Base-by-base conservation (phyloP, 2,797 vertebrate species). In the Epinephelus awoara region DNA sequence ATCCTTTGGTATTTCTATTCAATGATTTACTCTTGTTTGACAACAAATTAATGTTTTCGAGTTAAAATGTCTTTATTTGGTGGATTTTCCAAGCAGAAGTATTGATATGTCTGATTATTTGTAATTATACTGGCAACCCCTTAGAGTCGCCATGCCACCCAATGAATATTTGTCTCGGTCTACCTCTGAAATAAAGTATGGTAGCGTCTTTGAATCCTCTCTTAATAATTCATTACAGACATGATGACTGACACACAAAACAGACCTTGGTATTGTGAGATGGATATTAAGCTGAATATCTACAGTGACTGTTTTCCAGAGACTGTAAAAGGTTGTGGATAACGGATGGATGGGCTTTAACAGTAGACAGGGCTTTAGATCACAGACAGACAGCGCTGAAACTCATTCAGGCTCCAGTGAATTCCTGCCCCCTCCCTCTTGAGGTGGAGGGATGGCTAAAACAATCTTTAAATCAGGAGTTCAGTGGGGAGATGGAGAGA, bases 271-370 rank as follows among this genome's bases (percentile, higher is more conserved):
- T 46, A 62, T 77, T 65, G 67, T 80, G 80, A 77, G 77, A 79
- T 76, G 69, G 71, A 82, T 86, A 84, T 87, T 70, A 85, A 70
- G 82, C 85, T 78, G 71, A 88, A 91, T 85, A 80, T 86, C 82
- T 75, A 83, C 68, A 76, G 44, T 69, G 64, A 85, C 78, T 68
- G 81, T 85, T 92, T 88, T 88, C 67, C 19, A 23, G 70, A 77
- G 21, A 85, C 79, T 85, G 81, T 78, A 82, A 87, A 86, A 76
- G 82, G 68, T 75, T 84, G 72, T 77, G 72, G 80, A 90, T 90
- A 88, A 91, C 54, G 73, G 78, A 91, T 88, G 80, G 89, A 88
- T 83, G 82, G 85, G 85, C 86, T 92, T 92, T 88, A 94, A 44
- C 74, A 71, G 72, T 64, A 87, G 86, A 83, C 85, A 88, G 88